Conservation (phyloP, 1,140 invertebrate species). For the Gryon sp. region DNA sequence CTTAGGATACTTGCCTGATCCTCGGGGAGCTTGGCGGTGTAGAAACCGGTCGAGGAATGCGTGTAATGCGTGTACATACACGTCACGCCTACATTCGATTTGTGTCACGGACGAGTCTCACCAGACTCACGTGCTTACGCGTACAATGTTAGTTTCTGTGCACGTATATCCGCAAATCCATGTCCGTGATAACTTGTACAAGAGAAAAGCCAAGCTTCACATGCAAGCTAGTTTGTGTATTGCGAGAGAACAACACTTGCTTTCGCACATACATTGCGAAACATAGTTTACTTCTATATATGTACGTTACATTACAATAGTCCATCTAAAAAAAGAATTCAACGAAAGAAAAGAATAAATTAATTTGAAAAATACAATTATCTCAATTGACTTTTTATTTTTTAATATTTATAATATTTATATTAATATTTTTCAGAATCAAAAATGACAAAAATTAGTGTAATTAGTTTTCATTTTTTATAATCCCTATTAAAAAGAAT, state of each 20-base stretch:
- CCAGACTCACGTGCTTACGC: conserved; percentile 50
- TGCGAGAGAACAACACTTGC: conserved; percentile 19
- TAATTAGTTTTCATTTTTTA: too few relatives aligned
- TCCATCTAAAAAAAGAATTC: too few relatives aligned
- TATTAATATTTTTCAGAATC: too few relatives aligned
- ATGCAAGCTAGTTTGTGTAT: conserved; percentile 52
- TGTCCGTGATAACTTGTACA: conserved; percentile 58
- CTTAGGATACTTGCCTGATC: conserved; percentile 74
- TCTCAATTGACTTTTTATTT: too few relatives aligned
- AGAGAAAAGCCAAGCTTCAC: conserved; percentile 51
- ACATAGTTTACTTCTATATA: conserved; percentile 3
- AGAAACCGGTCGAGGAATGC: conserved; percentile 77
- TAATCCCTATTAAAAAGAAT: too few relatives aligned
- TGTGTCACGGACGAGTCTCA: conserved; percentile 68
- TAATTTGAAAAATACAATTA: too few relatives aligned
- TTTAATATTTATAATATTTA: too few relatives aligned
- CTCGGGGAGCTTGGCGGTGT: conserved; percentile 75
- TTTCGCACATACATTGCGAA: conserved; percentile 26
- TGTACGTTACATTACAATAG: neutral
- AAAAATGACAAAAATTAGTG: too few relatives aligned
- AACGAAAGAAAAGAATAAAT: too few relatives aligned
- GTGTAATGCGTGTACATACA: conserved; percentile 78
- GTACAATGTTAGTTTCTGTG: conserved; percentile 56
- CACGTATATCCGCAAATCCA: conserved; percentile 47
- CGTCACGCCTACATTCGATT: conserved; percentile 73